phyloP scores from a whole-genome alignment of 1,140 invertebrate genomes.

The Ostrea edulis region DNA sequence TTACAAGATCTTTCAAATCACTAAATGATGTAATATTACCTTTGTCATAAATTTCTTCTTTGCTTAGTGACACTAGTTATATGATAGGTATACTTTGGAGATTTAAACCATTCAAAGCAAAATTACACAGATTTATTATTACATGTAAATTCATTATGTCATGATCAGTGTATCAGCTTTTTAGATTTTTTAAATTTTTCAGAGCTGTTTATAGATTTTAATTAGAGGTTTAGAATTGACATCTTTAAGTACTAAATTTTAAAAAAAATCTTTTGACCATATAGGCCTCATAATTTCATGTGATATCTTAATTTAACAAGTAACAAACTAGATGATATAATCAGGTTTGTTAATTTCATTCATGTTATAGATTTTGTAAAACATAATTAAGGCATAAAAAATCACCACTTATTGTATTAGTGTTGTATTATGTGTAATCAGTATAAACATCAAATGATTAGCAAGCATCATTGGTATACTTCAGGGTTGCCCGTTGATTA shows the following conservation, averaged over 20 bases:
- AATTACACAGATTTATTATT: background rate
- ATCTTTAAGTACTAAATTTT: too few relatives aligned
- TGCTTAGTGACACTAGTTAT: background rate
- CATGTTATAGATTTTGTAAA: too few relatives aligned
- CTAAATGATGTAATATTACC: background rate
- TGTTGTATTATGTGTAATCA: background rate
- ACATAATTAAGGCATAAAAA: too few relatives aligned
- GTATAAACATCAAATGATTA: background rate
- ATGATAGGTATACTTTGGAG: background rate
- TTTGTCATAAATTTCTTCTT: constrained; percentile 1
- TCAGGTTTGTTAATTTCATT: too few relatives aligned
- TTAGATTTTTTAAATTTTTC: too few relatives aligned
- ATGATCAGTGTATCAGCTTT: background rate
- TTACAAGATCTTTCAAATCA: background rate
- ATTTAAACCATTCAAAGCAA: constrained; percentile 19
- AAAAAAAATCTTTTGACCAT: too few relatives aligned
- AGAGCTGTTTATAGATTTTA: too few relatives aligned
- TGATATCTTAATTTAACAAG: too few relatives aligned
- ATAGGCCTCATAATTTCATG: too few relatives aligned
- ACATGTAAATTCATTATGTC: background rate
- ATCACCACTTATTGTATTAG: too few relatives aligned
- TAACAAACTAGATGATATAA: too few relatives aligned
- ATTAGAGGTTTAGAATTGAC: too few relatives aligned
- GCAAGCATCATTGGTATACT: constrained; percentile 3
- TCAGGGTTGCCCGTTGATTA: background rate